These are phyloP conservation scores for Creontiades dilutus DNA, from an alignment of 2,888 invertebrate genomes.

Conservation along the genomic window DNA sequence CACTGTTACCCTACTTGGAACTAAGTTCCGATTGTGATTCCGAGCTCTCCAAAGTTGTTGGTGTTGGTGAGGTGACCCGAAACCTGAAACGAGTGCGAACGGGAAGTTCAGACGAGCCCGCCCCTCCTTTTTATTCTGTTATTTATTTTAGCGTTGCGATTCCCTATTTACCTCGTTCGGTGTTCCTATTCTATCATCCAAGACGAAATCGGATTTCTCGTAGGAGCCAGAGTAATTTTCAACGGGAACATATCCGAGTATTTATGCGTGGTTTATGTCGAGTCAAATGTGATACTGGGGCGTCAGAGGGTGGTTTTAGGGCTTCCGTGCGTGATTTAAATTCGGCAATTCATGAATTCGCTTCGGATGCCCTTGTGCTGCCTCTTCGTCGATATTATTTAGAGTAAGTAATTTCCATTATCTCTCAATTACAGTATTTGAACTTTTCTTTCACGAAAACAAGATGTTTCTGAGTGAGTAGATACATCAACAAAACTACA, in stretches of 20 bases:
- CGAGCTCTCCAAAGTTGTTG: not conserved
- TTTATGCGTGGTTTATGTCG: not conserved
- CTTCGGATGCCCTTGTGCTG: not conserved
- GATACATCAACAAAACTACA: too few relatives aligned
- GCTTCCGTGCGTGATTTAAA: not conserved
- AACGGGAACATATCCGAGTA: not conserved
- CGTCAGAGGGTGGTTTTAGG: not conserved
- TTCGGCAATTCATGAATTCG: slow-evolving; percentile 3
- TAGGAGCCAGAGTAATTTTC: not conserved
- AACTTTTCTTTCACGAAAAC: not conserved
- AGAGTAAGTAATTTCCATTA: not conserved
- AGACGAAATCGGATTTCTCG: not conserved
- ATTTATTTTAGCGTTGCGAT: not conserved
- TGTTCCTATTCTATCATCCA: too few relatives aligned
- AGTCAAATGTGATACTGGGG: not conserved
- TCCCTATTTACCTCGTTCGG: not conserved
- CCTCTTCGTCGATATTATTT: not conserved
- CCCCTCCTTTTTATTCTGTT: not conserved
- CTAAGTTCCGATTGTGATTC: not conserved
- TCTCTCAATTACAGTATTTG: not conserved
- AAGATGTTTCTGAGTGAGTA: not conserved
- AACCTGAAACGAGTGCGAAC: slow-evolving; percentile 23
- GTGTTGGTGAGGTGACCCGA: not conserved
- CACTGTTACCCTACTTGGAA: not conserved
- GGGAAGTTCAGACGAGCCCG: not conserved